Evolutionary conservation across 2,113 vertebrate species (phyloP).

Genomic region (Hippocampus barbouri): DNA sequence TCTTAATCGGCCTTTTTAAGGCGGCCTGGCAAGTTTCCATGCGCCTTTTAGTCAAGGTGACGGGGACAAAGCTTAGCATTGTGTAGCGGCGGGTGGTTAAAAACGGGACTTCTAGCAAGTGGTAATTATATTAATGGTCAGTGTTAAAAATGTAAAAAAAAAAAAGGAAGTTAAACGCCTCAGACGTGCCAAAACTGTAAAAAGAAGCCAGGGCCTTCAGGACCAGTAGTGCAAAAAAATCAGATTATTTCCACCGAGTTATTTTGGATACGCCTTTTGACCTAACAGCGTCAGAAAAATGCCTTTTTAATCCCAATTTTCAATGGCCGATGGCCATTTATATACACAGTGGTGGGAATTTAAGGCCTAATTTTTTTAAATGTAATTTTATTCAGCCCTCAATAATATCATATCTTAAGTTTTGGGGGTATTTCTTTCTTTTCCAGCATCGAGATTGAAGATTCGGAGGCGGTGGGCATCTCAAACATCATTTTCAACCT

Average conservation of each 20-base stretch:
- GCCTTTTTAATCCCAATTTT: background rate
- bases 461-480: conserved; percentile 96
- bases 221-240: background rate
- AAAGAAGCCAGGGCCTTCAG: background rate
- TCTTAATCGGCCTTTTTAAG: conserved; percentile 5
- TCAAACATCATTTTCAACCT: conserved; percentile 97
- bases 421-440: conserved; percentile 3
- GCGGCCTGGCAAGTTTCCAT: background rate
- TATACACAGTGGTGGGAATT: background rate
- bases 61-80: background rate
- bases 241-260: no score
- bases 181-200: background rate
- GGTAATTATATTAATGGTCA: background rate
- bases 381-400: no score
- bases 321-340: background rate
- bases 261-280: background rate
- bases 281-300: background rate
- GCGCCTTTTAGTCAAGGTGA: conserved; percentile 1
- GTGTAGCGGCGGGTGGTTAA: background rate
- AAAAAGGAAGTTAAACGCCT: background rate
- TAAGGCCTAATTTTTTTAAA: background rate
- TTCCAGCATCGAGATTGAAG: conserved; percentile 95
- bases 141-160: background rate
- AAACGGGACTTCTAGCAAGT: background rate
- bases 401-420: no score